These are phyloP conservation scores for Pollimyrus isidori DNA, from an alignment of 2,113 vertebrate species.

Conservation along the genomic window DNA sequence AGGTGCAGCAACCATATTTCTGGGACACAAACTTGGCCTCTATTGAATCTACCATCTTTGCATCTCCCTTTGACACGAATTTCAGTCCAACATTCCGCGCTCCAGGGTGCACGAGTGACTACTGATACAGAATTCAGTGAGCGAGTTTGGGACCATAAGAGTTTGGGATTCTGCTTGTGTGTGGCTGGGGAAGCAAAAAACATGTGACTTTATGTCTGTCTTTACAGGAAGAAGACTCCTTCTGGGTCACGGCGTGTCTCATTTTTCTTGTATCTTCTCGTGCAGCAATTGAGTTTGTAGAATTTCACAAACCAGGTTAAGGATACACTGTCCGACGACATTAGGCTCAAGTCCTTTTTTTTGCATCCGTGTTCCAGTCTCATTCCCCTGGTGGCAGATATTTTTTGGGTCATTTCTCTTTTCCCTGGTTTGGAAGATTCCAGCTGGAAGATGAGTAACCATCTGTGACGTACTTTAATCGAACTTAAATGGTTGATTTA, in stretches of 20 bases:
- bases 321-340: background rate
- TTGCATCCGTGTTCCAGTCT: background rate
- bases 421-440: background rate
- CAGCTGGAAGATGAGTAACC: background rate
- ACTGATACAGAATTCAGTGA: background rate
- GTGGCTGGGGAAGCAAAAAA: background rate
- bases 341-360: conserved; percentile 6
- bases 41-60: background rate
- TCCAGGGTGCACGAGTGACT: background rate
- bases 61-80: background rate
- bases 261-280: background rate
- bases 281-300: background rate
- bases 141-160: background rate
- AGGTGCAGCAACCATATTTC: background rate
- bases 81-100: background rate
- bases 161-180: background rate
- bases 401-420: background rate
- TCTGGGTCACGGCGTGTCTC: background rate
- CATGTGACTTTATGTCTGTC: background rate
- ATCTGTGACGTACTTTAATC: background rate
- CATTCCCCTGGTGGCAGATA: background rate
- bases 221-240: background rate
- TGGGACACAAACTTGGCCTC: background rate
- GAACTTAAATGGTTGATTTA: background rate
- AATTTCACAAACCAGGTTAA: background rate